Conservation (phyloP, 1,140 invertebrate genomes). For the Reticulitermes speratus region DNA sequence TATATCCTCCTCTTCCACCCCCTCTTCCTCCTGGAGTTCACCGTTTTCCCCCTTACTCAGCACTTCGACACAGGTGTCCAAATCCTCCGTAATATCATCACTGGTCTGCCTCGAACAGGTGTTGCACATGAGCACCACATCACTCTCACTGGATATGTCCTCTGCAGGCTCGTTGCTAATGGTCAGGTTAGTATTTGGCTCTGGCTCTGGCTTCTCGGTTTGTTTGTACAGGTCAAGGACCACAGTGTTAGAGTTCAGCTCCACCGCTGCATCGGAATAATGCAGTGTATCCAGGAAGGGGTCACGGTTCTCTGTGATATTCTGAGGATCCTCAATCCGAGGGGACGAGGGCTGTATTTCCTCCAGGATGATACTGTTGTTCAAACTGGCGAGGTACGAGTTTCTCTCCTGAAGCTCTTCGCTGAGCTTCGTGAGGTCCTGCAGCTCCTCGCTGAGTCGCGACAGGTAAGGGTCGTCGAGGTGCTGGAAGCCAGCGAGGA, state of each 20-base stretch:
- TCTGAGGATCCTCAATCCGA: neutral
- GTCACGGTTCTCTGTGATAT: neutral
- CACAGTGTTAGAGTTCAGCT: neutral
- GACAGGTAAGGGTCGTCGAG: conserved; percentile 58
- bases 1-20: neutral
- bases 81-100: conserved; percentile 10
- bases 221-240: conserved; percentile 24
- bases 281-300: neutral
- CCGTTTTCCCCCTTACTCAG: neutral
- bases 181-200: conserved; percentile 48
- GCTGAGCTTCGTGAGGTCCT: conserved; percentile 57
- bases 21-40: neutral
- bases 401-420: conserved; percentile 56
- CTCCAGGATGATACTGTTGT: neutral
- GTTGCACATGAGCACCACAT: neutral
- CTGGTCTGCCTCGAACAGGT: conserved; percentile 20
- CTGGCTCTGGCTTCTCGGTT: conserved; percentile 37
- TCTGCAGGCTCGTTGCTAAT: conserved; percentile 35
- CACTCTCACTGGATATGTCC: neutral
- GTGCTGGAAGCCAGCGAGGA: conserved; percentile 38
- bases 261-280: neutral
- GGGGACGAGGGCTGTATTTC: neutral
- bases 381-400: conserved; percentile 31
- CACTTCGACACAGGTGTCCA: neutral
- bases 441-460: conserved; percentile 55